Evolutionary conservation across 2,113 vertebrate genomes (phyloP), one percentile per base, ranked within the genome.

Genomic region (Polyodon spathula): DNA sequence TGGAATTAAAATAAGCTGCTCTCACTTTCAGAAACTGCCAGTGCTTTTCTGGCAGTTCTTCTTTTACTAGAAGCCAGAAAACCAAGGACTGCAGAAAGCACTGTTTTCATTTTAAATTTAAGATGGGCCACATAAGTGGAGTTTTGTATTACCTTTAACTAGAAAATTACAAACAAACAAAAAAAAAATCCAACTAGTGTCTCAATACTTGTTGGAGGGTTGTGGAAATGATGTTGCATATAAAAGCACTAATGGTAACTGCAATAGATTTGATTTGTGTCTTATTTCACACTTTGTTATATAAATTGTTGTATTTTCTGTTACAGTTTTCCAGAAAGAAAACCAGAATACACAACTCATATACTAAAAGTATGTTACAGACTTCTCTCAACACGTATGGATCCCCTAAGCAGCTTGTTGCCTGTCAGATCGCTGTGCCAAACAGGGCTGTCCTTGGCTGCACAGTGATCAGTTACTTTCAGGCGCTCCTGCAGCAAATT

Each of bases 341-440:
- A 37, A 12, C 57, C 65, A 48, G 46, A 39, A 70, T 62, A 67
- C 60, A 62, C 4, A 5, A 6, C 69, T 78, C 64, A 57, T 43
- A 63, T 73, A 65, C 60, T 44, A 62, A 40, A 57, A 75, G 63
- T 40, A 65, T 63, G 67, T 61, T 82, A 37, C 71, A 75, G 3
- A 75, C 70, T 38, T 65, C 60, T 54, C 64, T 54, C 59, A 68
- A 44, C 56, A 59, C 5, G 58, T 73, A 61, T 3, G 76, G 68
- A 76, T 64, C 63, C 61, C 66, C 54, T 1, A 78, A 68, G 69
- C 72, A 55, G 4, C 71, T 93, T 8, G 69, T 79, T 9, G 88
- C 90, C 10, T 84, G 72, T 68, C 88, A 89, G 66, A 77, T 93
- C 44, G 57, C 84, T 74, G 71, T 79, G 4, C 86, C 85, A 63